Conservation (phyloP, 1,140 invertebrate species). For the Phocides pigmalion region DNA sequence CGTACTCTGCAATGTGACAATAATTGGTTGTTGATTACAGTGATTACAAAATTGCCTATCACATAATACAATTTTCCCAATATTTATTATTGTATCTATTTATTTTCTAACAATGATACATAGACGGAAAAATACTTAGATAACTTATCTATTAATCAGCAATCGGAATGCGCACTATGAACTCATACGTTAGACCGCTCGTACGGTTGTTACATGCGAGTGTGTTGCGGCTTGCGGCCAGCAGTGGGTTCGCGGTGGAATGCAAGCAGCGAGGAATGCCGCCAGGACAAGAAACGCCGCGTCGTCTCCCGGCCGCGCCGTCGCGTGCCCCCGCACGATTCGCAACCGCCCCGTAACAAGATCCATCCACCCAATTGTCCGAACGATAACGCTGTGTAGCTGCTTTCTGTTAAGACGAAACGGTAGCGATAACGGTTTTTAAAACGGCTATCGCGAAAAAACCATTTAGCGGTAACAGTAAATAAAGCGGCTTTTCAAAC, state of each 20-base stretch:
- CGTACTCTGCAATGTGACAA: too few species aligned
- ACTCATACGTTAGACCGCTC: constrained; percentile 13
- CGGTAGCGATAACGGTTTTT: too few species aligned
- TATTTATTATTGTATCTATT: background rate
- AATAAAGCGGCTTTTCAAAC: too few species aligned
- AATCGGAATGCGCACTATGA: constrained; percentile 8
- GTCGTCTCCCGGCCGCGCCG: constrained; percentile 28
- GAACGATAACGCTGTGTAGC: too few species aligned
- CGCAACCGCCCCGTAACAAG: background rate
- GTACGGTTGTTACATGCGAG: constrained; percentile 13
- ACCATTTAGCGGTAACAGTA: too few species aligned
- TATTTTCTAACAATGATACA: background rate
- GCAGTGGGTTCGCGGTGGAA: constrained; percentile 50
- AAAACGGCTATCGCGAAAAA: too few species aligned
- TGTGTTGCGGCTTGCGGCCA: constrained; percentile 5
- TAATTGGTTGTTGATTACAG: too few species aligned
- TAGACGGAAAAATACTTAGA: too few species aligned
- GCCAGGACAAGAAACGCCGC: constrained; percentile 57
- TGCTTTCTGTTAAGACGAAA: too few species aligned
- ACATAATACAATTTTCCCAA: background rate
- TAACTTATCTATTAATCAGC: constrained; percentile 6
- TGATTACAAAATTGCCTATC: too few species aligned
- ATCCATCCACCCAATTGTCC: too few species aligned
- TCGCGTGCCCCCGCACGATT: constrained; percentile 34
- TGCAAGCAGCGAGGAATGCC: constrained; percentile 65